A percentile compares a stretch with the other conserved stretches of the same genome.
Evolutionary conservation across 1,140 invertebrate species (phyloP).

Genomic region (Bemisia tabaci): DNA sequence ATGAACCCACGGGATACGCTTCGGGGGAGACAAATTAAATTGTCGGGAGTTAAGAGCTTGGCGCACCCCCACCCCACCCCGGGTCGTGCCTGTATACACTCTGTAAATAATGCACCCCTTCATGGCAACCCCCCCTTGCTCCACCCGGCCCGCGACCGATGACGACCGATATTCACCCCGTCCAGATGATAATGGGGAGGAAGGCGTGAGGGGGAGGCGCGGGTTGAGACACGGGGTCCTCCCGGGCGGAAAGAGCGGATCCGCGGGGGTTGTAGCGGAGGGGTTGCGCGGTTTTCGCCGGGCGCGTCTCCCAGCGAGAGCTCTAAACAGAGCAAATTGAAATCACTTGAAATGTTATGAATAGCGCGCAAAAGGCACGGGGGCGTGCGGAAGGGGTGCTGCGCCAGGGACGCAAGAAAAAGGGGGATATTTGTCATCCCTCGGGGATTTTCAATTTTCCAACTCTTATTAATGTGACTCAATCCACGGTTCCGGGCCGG

Average conservation of each 20-base stretch:
- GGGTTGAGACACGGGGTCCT: too few species aligned
- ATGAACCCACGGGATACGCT: background rate
- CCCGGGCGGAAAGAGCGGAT: too few species aligned
- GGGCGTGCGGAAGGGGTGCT: background rate
- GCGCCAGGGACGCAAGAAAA: background rate
- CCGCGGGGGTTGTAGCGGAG: background rate
- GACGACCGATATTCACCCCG: background rate
- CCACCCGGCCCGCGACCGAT: background rate
- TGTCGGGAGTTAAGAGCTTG: background rate
- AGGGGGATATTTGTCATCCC: background rate
- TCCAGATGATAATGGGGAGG: background rate
- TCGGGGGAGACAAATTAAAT: background rate
- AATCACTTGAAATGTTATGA: background rate
- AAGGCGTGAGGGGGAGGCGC: background rate
- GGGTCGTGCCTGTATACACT: background rate
- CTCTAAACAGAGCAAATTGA: background rate
- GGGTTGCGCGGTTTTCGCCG: background rate
- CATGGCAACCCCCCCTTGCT: background rate
- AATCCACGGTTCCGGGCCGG: background rate
- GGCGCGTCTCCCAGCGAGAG: background rate
- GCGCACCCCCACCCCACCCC: background rate
- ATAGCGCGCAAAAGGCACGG: background rate
- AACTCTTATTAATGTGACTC: background rate
- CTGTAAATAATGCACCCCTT: background rate
- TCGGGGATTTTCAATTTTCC: background rate